Conservation (phyloP, 2,113 vertebrate genomes). For the Saimiri boliviensis region DNA sequence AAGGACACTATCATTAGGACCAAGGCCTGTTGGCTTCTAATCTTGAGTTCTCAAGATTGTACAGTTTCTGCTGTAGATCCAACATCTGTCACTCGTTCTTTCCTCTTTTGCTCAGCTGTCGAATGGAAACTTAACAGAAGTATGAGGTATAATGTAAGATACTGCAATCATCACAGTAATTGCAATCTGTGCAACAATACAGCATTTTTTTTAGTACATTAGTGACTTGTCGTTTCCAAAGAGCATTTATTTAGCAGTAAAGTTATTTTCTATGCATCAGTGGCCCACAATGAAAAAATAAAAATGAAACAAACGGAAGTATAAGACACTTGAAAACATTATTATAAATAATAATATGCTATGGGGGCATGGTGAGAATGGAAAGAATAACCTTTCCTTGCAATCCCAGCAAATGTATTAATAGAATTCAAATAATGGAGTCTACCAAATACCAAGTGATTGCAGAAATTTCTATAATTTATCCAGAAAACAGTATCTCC, state of each 20-base stretch:
- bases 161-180: slow-evolving; percentile 23
- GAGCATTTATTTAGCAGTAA: slow-evolving; percentile 39
- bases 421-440: neutral
- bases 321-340: neutral
- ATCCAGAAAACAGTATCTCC: neutral
- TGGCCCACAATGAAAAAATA: neutral
- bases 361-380: neutral
- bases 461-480: neutral
- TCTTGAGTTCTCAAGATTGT: neutral
- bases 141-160: slow-evolving; percentile 5
- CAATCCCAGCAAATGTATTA: neutral
- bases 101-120: neutral
- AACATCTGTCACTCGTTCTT: neutral
- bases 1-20: slow-evolving; percentile 38
- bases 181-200: neutral
- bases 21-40: slow-evolving; percentile 2
- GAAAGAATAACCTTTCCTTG: neutral
- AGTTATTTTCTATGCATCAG: slow-evolving; percentile 35
- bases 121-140: slow-evolving; percentile 51
- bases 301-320: neutral
- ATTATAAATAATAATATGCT: neutral
- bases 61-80: neutral
- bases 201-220: neutral
- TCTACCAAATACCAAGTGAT: neutral
- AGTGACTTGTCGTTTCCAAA: slow-evolving; percentile 52